Conservation (phyloP, 2,113 vertebrate species). For the Tylochromis polylepis region DNA sequence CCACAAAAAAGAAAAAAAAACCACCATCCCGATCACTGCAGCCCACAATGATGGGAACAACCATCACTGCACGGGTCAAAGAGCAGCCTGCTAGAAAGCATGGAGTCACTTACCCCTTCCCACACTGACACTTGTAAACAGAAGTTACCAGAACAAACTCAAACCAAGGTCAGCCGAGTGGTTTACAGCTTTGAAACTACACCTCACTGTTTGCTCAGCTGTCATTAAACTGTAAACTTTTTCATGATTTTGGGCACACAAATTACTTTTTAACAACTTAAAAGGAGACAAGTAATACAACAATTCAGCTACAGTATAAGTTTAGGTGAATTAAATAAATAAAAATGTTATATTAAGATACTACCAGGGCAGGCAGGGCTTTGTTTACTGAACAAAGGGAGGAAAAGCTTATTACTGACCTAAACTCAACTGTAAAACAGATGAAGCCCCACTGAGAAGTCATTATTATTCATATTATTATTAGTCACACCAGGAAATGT, state of each 20-base stretch:
- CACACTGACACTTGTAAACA: background rate
- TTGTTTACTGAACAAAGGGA: background rate
- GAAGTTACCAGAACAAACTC: background rate
- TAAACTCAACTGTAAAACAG: background rate
- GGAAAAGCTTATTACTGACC: background rate
- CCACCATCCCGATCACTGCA: background rate
- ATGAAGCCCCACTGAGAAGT: background rate
- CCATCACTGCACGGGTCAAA: background rate
- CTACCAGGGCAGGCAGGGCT: background rate
- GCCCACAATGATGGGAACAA: background rate
- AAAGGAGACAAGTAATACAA: background rate
- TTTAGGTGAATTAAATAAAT: background rate
- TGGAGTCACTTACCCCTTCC: background rate
- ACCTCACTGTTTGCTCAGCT: background rate
- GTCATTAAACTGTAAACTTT: background rate
- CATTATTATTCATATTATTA: no score
- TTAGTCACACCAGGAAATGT: background rate
- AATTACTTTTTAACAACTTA: background rate
- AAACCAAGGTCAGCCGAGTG: background rate
- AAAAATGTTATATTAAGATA: background rate
- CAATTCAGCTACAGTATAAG: background rate
- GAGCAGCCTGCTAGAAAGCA: background rate
- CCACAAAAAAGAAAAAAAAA: background rate
- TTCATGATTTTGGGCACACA: background rate
- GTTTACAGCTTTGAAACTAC: background rate